Percentiles rank a stretch among this genome's conserved stretches.
Conservation (phyloP, 2,113 vertebrate genomes). For the Podiceps cristatus region DNA sequence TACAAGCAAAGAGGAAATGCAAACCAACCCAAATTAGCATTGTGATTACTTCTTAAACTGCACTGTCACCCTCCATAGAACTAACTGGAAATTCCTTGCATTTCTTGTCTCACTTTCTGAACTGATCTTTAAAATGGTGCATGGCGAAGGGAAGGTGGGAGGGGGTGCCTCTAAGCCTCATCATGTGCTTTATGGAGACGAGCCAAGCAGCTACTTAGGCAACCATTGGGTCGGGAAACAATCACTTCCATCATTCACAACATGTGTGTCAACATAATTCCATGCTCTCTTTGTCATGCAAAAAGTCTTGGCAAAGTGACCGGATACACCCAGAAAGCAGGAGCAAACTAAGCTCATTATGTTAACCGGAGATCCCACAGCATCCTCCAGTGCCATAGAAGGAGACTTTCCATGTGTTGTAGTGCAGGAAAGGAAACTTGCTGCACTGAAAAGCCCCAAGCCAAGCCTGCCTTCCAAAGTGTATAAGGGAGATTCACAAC, state of each 20-base stretch:
- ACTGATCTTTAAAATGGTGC: constrained; percentile 3
- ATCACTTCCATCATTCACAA: constrained; percentile 69
- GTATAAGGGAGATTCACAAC: neutral
- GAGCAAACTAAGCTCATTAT: constrained; percentile 65
- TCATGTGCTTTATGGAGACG: constrained; percentile 43
- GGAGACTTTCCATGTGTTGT: constrained; percentile 55
- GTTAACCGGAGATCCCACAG: constrained; percentile 64
- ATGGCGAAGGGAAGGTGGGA: neutral
- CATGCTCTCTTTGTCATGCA: constrained; percentile 74
- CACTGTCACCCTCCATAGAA: neutral
- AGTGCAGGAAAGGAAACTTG: neutral
- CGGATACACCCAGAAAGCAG: constrained; percentile 71
- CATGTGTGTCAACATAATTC: constrained; percentile 75
- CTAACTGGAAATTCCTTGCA: neutral
- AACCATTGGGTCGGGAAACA: constrained; percentile 71
- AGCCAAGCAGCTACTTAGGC: constrained; percentile 72
- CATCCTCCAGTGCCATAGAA: constrained; percentile 50
- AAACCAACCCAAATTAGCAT: neutral
- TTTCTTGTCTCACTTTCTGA: neutral
- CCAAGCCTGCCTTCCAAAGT: constrained; percentile 2
- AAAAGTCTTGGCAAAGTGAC: constrained; percentile 63
- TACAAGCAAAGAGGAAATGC: neutral
- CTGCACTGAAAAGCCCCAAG: neutral
- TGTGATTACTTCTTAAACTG: neutral
- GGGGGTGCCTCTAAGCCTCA: neutral